Percentiles rank a stretch among this genome's conserved stretches.
Conservation (phyloP, 2,113 vertebrate species). For the Macquaria australasica region DNA sequence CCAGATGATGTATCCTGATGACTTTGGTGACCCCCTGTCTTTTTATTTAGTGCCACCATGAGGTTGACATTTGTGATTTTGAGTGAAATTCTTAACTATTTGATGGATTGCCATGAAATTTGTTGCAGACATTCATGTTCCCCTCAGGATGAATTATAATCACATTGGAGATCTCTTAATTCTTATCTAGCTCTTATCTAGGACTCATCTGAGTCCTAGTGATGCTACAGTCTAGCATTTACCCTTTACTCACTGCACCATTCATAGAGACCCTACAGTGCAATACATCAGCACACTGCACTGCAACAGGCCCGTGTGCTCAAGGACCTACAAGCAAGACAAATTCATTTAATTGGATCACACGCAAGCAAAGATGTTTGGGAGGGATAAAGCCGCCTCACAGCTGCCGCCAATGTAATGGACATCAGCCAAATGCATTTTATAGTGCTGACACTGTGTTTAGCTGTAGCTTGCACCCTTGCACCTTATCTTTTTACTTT, state of each 20-base stretch:
- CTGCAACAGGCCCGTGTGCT: not conserved
- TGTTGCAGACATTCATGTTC: not conserved
- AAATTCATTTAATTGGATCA: constrained; percentile 33
- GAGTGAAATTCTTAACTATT: not conserved
- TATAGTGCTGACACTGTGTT: constrained; percentile 21
- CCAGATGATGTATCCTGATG: not conserved
- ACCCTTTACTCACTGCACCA: constrained; percentile 14
- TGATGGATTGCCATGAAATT: not conserved
- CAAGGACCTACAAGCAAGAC: constrained; percentile 4
- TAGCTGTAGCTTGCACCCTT: not conserved
- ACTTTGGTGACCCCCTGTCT: not conserved
- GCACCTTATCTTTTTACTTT: not conserved
- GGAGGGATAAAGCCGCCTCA: not conserved
- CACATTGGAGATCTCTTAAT: not conserved
- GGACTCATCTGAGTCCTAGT: not conserved
- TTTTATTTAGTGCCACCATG: not conserved
- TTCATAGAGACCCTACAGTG: not conserved
- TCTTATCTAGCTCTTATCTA: not conserved
- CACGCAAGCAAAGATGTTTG: constrained; percentile 19
- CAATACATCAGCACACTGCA: constrained; percentile 2
- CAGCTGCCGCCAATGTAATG: not conserved
- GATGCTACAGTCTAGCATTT: not conserved
- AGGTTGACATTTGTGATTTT: not conserved
- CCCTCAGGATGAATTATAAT: not conserved
- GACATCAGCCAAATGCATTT: constrained; percentile 21